Evolutionary conservation across 2,888 invertebrate species (phyloP).

Genomic region (Chesias legatella): DNA sequence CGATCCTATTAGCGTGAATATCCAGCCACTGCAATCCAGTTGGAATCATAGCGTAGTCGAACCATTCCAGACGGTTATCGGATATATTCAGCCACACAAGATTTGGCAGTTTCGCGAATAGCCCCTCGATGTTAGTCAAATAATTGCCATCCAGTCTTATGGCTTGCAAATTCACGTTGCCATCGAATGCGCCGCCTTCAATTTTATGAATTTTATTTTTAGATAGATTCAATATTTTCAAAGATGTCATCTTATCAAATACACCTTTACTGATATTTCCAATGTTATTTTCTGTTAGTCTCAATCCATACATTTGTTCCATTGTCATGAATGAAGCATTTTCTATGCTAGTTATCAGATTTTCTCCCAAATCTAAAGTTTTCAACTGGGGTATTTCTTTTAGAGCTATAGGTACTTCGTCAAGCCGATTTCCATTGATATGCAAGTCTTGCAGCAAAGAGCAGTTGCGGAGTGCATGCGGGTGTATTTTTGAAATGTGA

Average conservation of each 20-base stretch:
- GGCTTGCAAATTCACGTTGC: slow-evolving; percentile 87
- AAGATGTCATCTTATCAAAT: slow-evolving; percentile 87
- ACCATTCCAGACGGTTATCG: slow-evolving; percentile 90
- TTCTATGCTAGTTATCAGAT: slow-evolving; percentile 88
- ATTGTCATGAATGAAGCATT: slow-evolving; percentile 90
- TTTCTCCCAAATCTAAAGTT: slow-evolving; percentile 91
- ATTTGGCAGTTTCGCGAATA: slow-evolving; percentile 90
- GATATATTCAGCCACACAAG: slow-evolving; percentile 93
- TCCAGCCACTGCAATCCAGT: slow-evolving; percentile 92
- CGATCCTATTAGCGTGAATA: slow-evolving; percentile 91
- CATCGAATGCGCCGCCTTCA: slow-evolving; percentile 88
- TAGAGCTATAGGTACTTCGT: slow-evolving; percentile 87
- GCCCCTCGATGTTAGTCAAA: slow-evolving; percentile 87
- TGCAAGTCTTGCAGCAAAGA: slow-evolving; percentile 90
- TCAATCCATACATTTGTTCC: slow-evolving; percentile 88
- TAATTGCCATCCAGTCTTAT: slow-evolving; percentile 91
- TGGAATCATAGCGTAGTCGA: slow-evolving; percentile 92
- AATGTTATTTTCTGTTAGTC: slow-evolving; percentile 92
- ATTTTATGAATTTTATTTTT: slow-evolving; percentile 90
- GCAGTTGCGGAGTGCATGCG: slow-evolving; percentile 88
- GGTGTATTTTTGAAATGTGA: slow-evolving; percentile 86
- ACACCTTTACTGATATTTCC: slow-evolving; percentile 89
- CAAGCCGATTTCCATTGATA: slow-evolving; percentile 89
- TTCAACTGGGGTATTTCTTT: slow-evolving; percentile 87
- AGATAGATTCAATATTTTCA: slow-evolving; percentile 91